A percentile compares a stretch with the other conserved stretches of the same genome.
These are phyloP conservation scores for Pilophorus perplexus DNA, from an alignment of 2,888 invertebrate genomes.

Conservation along the genomic window DNA sequence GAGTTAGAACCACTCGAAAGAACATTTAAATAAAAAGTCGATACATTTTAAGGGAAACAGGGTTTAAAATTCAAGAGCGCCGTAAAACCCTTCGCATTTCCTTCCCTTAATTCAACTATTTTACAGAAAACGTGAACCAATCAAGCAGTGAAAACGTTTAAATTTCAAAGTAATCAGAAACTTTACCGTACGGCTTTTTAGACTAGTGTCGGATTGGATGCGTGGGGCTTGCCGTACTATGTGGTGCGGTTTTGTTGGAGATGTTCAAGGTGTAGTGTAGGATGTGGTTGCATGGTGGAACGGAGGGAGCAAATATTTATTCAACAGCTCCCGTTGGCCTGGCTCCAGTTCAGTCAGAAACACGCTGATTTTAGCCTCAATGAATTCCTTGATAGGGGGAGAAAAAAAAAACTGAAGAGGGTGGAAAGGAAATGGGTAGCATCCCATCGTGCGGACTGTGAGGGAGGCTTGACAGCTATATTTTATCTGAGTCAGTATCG, in stretches of 20 bases:
- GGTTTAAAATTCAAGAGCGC: no score
- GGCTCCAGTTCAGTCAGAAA: conserved; percentile 31
- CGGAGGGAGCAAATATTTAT: conserved; percentile 41
- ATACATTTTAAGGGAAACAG: no score
- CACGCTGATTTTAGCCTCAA: conserved; percentile 39
- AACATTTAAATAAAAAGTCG: no score
- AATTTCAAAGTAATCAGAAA: conserved; percentile 15
- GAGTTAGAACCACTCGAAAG: no score
- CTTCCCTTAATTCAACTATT: no score
- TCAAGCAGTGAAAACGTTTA: conserved; percentile 3
- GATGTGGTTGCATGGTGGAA: not conserved
- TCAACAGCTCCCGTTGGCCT: conserved; percentile 42
- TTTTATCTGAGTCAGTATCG: conserved; percentile 11
- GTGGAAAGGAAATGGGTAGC: not conserved
- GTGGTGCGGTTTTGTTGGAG: conserved; percentile 2
- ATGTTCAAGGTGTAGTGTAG: conserved; percentile 14
- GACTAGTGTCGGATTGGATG: not conserved
- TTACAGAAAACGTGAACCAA: no score
- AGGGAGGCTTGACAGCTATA: conserved; percentile 32
- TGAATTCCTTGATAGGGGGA: conserved; percentile 34
- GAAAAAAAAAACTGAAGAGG: conserved; percentile 16
- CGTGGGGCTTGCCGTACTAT: not conserved
- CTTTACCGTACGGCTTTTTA: conserved; percentile 8
- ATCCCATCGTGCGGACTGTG: not conserved
- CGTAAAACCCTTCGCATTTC: no score